Conservation (phyloP, 2,797 vertebrate species). For the Phoebastria nigripes region DNA sequence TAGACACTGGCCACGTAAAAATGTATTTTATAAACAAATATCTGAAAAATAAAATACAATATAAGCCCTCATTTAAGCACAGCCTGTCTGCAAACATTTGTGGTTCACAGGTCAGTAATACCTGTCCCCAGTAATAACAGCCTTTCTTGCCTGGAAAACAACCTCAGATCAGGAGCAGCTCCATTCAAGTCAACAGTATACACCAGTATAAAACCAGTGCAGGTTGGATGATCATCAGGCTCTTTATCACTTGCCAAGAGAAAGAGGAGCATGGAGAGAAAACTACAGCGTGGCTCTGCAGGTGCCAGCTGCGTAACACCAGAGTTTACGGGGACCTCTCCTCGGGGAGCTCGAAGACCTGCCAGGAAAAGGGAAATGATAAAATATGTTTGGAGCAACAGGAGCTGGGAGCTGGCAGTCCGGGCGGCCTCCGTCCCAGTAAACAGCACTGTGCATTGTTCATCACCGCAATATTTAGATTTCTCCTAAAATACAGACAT, state of each 20-base stretch:
- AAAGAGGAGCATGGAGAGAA: not conserved
- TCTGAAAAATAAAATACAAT: not conserved
- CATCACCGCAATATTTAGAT: not conserved
- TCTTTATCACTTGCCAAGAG: not conserved
- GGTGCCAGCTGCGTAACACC: not conserved
- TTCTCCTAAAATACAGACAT: not conserved
- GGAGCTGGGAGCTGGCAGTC: not conserved
- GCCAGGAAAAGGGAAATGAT: not conserved
- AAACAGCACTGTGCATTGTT: accelerated
- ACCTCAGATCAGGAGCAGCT: not conserved
- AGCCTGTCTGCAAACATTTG: not conserved
- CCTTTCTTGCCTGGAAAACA: not conserved
- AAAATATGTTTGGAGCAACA: not conserved
- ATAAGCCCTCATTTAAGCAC: not conserved
- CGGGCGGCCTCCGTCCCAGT: accelerated
- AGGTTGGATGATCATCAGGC: accelerated
- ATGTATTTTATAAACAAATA: not conserved
- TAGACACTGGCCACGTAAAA: not conserved
- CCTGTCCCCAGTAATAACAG: not conserved
- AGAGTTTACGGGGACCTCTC: not conserved
- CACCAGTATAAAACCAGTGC: not conserved
- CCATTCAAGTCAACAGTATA: accelerated
- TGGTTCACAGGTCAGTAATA: not conserved
- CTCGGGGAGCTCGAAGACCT: accelerated
- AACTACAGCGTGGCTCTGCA: not conserved